A percentile compares a stretch with the other conserved stretches of the same genome.
phyloP scores from a whole-genome alignment of 2,113 vertebrate genomes.

The Irena cyanogastra region DNA sequence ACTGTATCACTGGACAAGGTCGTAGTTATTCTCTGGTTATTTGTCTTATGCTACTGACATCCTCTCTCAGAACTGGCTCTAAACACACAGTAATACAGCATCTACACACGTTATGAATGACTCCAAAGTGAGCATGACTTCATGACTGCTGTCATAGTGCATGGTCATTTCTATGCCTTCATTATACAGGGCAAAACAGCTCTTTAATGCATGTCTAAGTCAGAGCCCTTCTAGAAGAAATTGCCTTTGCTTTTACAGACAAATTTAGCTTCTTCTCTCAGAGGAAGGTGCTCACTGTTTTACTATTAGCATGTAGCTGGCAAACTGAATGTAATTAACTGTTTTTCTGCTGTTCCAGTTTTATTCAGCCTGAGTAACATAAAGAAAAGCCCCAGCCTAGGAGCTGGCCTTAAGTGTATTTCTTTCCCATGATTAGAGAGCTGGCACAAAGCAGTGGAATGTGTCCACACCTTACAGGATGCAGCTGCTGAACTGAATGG shows the following conservation, averaged over 20 bases:
- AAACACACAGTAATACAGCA: background rate
- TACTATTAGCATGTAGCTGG: background rate
- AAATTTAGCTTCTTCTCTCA: background rate
- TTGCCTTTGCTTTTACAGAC: background rate
- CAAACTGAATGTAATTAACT: background rate
- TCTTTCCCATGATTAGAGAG: background rate
- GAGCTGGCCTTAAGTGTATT: background rate
- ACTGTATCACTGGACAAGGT: background rate
- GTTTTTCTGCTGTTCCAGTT: background rate
- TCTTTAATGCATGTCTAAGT: background rate
- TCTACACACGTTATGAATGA: background rate
- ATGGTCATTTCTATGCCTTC: background rate
- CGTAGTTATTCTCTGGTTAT: background rate
- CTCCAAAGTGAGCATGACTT: background rate
- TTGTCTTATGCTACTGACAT: background rate
- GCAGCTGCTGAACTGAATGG: background rate
- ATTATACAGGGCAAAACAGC: background rate
- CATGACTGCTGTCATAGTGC: background rate
- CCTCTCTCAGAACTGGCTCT: background rate
- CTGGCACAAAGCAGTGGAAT: background rate
- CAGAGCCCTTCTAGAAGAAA: background rate
- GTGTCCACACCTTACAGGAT: constrained; percentile 12
- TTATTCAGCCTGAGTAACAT: background rate
- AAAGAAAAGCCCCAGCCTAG: background rate
- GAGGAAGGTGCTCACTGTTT: background rate